Evolutionary conservation across 2,888 invertebrate genomes (phyloP).

Genomic region (Pseudeuparius sepicola): DNA sequence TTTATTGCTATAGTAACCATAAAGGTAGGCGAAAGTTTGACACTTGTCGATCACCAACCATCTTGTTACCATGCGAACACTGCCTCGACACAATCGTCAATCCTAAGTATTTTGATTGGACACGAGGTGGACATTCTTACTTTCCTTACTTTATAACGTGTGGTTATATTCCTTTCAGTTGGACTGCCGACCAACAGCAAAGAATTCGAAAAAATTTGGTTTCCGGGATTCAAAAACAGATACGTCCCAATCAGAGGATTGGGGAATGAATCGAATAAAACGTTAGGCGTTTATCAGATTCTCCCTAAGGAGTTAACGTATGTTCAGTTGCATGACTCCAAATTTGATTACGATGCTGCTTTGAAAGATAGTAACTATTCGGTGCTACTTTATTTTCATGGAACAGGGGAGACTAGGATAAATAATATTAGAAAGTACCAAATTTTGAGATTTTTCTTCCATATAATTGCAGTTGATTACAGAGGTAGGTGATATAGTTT

Average conservation of each 20-base stretch:
- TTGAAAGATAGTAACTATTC: conserved; percentile 40
- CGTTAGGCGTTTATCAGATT: conserved; percentile 65
- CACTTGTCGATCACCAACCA: too few species aligned
- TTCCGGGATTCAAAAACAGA: conserved; percentile 56
- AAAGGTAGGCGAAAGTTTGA: too few species aligned
- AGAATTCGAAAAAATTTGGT: conserved; percentile 37
- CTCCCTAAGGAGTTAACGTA: conserved; percentile 56
- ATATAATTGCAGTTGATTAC: conserved; percentile 37
- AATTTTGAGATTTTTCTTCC: conserved; percentile 47
- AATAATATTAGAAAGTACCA: conserved; percentile 57
- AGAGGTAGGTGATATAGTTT: conserved; percentile 31
- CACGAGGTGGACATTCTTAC: too few species aligned
- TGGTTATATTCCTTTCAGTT: conserved; percentile 22
- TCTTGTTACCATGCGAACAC: too few species aligned
- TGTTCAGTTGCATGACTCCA: conserved; percentile 37
- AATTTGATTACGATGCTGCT: conserved; percentile 44
- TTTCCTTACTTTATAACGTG: background rate
- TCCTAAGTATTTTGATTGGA: too few species aligned
- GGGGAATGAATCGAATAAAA: conserved; percentile 23
- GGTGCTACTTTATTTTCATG: conserved; percentile 37
- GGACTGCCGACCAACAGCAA: conserved; percentile 23
- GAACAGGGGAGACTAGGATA: conserved; percentile 34
- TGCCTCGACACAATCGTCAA: too few species aligned
- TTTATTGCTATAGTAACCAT: conserved; percentile 3
- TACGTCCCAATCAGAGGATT: conserved; percentile 44